Evolutionary conservation across 1,140 invertebrate species (phyloP).

Genomic region (Hesperophylax magnus): DNA sequence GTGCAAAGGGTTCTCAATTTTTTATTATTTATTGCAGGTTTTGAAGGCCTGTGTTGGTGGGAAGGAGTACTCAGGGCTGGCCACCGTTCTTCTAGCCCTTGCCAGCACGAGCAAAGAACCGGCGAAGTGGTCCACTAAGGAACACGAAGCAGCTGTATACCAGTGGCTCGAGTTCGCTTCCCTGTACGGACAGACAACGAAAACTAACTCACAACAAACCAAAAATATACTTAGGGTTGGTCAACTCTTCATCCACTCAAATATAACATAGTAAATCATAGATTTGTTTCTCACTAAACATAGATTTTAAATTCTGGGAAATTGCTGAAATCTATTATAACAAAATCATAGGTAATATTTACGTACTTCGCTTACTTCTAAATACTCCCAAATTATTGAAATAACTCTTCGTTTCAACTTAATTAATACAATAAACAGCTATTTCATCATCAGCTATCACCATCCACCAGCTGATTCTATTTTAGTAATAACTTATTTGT

Average conservation of each 20-base stretch:
- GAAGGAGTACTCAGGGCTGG: constrained; percentile 35
- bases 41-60: not conserved
- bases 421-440: too few species aligned
- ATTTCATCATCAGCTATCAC: too few species aligned
- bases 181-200: constrained; percentile 23
- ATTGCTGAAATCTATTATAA: not conserved
- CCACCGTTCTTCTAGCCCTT: constrained; percentile 35
- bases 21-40: not conserved
- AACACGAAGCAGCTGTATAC: constrained; percentile 25
- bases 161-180: constrained; percentile 55
- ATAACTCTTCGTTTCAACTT: not conserved
- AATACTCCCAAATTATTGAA: not conserved
- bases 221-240: constrained; percentile 63
- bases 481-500: too few species aligned
- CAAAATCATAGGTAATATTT: not conserved
- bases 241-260: not conserved
- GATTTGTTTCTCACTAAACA: too few species aligned
- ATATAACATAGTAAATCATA: not conserved
- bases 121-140: constrained; percentile 14
- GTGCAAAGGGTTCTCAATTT: not conserved
- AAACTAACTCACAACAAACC: constrained; percentile 58
- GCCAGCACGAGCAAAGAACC: constrained; percentile 25
- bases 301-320: not conserved
- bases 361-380: not conserved
- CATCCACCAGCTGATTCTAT: too few species aligned